Evolutionary conservation across 1,140 invertebrate species (phyloP), one percentile per base, ranked within the genome.

Genomic region (Neodiprion lecontei): DNA sequence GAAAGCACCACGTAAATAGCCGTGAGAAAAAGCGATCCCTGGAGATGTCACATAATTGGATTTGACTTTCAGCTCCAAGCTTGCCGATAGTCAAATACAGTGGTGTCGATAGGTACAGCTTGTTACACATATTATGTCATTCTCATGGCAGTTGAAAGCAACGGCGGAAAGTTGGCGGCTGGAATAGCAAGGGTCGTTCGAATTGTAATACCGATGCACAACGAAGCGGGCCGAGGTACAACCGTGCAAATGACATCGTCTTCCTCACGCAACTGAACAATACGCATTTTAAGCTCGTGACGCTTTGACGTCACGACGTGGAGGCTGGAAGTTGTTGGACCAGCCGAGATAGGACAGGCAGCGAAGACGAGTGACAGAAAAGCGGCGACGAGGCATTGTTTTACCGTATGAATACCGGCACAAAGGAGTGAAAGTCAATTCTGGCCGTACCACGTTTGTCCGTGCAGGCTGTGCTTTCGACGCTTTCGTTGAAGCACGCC

Each of bases 1-100:
- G 90, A 11, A 92, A 92, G 78, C 71, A 84, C 78, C 80, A 78
- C 77, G 72, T 4, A 17, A 17, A 14, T 14, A 17, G 9, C n/a
- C 53, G 53, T 61, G 53, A 61, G 53, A 9, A 61, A 61, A 61
- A 5, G 11, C n/a, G 4, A 61, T 61, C 53, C 53, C 9, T 8
- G 5, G 28, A 40, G 28, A 40, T 40, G 28, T 40, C 28, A 40
- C 28, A 40, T 40, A 2, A 40, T 40, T 40, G 28, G 28, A 2
- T 40, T 5, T 40, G 28, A 40, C 28, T 40, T 40, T 40, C 28
- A 40, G 28, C 28, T 40, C 28, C 28, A 40, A 40, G 28, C 28
- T 40, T 5, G 28, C 28, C 28, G 28, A 40, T 40, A 40, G 28
- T 40, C 28, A 5, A 40, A 40, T 40, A 40, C 28, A 40, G 28